These are phyloP conservation scores for Vesta saturnalis DNA, from an alignment of 2,888 invertebrate genomes.

Conservation along the genomic window DNA sequence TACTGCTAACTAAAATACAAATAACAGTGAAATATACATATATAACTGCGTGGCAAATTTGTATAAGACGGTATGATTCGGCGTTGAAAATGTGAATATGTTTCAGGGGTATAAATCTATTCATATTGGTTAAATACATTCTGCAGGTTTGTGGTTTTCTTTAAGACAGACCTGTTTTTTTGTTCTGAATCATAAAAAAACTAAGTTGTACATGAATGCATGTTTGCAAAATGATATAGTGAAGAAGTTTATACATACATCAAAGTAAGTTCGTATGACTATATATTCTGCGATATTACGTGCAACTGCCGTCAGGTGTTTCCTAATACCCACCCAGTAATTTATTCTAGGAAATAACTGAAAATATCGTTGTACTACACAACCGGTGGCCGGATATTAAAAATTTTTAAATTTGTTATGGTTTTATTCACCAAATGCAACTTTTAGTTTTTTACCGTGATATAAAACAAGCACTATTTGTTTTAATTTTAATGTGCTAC, in stretches of 20 bases:
- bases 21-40: too few relatives aligned
- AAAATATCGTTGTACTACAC: slow-evolving; percentile 16
- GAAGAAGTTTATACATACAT: neutral
- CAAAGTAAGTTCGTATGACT: neutral
- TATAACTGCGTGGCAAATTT: too few relatives aligned
- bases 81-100: too few relatives aligned
- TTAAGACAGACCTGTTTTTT: too few relatives aligned
- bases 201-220: neutral
- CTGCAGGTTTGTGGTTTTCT: too few relatives aligned
- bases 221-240: neutral
- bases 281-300: slow-evolving; percentile 12
- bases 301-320: slow-evolving; percentile 22
- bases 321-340: slow-evolving; percentile 15
- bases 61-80: too few relatives aligned
- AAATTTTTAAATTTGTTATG: slow-evolving; percentile 13
- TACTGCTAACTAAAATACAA: too few relatives aligned
- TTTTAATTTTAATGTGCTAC: too few relatives aligned
- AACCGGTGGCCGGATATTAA: slow-evolving; percentile 20
- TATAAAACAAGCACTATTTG: too few relatives aligned
- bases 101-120: too few relatives aligned
- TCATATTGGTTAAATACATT: too few relatives aligned
- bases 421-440: neutral
- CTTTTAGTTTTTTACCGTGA: neutral
- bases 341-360: slow-evolving; percentile 20
- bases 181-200: too few relatives aligned